A percentile compares a stretch with the other conserved stretches of the same genome.
Conservation (phyloP, 1,140 invertebrate genomes). For the Thrips palmi region DNA sequence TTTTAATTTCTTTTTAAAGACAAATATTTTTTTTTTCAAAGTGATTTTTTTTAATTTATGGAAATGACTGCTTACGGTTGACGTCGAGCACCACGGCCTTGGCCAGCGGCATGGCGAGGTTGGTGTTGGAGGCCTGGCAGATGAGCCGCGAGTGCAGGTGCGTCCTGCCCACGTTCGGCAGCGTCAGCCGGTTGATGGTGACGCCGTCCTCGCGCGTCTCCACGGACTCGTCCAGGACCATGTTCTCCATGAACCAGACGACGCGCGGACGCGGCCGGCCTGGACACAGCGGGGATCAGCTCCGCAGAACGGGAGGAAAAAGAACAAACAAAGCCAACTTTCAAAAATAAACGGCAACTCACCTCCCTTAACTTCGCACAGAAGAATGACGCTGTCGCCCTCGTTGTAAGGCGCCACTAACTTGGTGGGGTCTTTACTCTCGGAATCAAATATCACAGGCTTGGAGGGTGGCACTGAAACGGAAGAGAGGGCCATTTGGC, state of each 20-base stretch:
- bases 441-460: constrained; percentile 70
- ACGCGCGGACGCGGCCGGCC: constrained; percentile 57
- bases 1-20: no score
- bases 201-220: constrained; percentile 43
- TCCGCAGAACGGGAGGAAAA: no score
- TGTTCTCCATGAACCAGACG: constrained; percentile 70
- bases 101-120: constrained; percentile 49
- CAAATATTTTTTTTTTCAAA: no score
- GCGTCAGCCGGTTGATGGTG: constrained; percentile 57
- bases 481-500: constrained; percentile 17
- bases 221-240: constrained; percentile 63
- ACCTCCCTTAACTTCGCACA: constrained; percentile 80
- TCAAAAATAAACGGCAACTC: constrained; percentile 21
- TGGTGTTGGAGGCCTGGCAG: constrained; percentile 73
- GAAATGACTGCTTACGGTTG: constrained; percentile 50
- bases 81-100: constrained; percentile 63
- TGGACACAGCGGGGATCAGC: no score
- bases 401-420: constrained; percentile 73
- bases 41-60: neutral
- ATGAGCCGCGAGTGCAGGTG: constrained; percentile 58
- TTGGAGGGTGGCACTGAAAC: constrained; percentile 61
- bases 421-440: constrained; percentile 55
- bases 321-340: neutral
- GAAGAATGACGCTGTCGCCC: constrained; percentile 58
- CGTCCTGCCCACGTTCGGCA: constrained; percentile 41